Base-by-base conservation (phyloP, 2,797 vertebrate genomes). In the Rhinoraja longicauda region DNA sequence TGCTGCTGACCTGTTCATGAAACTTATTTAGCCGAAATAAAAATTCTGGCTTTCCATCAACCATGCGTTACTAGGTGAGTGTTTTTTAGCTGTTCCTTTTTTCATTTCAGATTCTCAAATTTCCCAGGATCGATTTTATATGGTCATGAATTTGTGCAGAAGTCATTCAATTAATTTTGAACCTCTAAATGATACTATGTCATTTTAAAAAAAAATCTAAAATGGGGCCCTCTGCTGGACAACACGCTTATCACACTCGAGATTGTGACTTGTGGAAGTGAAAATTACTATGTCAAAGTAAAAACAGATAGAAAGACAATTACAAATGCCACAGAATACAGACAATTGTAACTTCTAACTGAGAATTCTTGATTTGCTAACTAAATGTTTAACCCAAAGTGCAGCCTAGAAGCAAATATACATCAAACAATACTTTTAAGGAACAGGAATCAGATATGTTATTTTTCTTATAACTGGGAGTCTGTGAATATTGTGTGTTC, bases 401-500 rank as follows among this genome's bases (percentile, higher is more conserved):
- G 21, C 6, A 45, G 17, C 17, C 88, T 90, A 70, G 39, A 91
- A 88, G 36, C 15, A 88, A 64, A 88, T 64, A 88, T 29, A 24
- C 39, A 4, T 73, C 24, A 90, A 39, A 90, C 64, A 91, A 36
- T 45, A 90, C 86, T 39, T 70, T 70, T 70, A 67, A 90, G 81
- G 24, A 29, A 70, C 8, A 70, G 62, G 32, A 90, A 7, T 9
- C 12, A 67, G 24, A 10, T 32, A 5, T 45, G 9, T 72, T 13
- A 72, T 91, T 92, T 59, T 78, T 17, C 57, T 94, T 94, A 98
- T 88, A 98, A 96, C 77, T 98, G 98, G 76, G 99, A 99, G 94
- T 99, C 98, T 0, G 97, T 98, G 95, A 99, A 99, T 26, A 97
- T 95, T 88, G 98, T 97, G 93, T 98, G 98, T 82, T 99, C 98